These are phyloP conservation scores for Danaus plexippus DNA, from an alignment of 1,140 invertebrate genomes.

Conservation along the genomic window DNA sequence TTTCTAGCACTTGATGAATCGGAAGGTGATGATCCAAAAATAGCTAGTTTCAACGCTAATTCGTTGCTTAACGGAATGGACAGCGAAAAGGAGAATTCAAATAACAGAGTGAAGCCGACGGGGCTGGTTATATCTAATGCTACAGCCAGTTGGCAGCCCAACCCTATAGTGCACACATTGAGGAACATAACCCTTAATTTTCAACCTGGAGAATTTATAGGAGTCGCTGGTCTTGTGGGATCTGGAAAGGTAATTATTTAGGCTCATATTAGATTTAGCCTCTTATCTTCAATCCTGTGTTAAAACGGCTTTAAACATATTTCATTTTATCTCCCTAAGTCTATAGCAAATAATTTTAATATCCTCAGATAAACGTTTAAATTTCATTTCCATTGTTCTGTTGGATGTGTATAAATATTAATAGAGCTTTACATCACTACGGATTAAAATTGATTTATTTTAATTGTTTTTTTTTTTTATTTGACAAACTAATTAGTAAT, in stretches of 20 bases:
- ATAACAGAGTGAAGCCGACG: conserved; percentile 33
- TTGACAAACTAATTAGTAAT: too few species aligned
- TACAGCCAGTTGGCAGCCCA: conserved; percentile 74
- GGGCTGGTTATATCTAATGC: conserved; percentile 69
- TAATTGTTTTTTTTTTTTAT: too few species aligned
- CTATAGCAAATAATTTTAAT: too few species aligned
- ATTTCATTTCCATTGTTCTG: too few species aligned
- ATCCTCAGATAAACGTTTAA: too few species aligned
- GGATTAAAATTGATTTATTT: too few species aligned
- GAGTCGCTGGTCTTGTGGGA: conserved; percentile 84
- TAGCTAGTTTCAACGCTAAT: conserved; percentile 21
- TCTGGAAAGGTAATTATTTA: conserved; percentile 78
- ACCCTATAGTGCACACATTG: conserved; percentile 74
- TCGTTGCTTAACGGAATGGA: conserved; percentile 39
- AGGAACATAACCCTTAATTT: conserved; percentile 75
- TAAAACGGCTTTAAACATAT: too few species aligned
- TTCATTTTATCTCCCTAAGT: too few species aligned
- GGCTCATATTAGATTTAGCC: too few species aligned
- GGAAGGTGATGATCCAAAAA: conserved; percentile 31
- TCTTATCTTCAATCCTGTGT: too few species aligned
- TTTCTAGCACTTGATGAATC: conserved; percentile 73
- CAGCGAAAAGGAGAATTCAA: conserved; percentile 33
- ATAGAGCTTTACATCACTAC: too few species aligned
- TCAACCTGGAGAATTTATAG: conserved; percentile 77
- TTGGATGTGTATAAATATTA: too few species aligned